phyloP scores from a whole-genome alignment of 1,140 invertebrate genomes.

The Heterodera carotae region DNA sequence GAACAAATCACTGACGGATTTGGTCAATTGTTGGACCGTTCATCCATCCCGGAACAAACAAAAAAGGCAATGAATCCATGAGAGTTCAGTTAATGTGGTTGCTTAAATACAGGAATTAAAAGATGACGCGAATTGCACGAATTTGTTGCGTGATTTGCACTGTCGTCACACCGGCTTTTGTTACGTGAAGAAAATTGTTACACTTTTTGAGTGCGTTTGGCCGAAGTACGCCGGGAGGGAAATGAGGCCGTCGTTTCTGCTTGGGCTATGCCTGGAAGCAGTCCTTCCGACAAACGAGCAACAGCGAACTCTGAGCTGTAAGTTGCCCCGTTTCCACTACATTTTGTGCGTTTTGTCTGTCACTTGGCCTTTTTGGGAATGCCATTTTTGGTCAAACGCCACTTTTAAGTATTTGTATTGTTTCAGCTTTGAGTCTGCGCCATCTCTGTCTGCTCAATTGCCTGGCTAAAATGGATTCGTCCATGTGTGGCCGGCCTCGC shows the following conservation, averaged over 20 bases:
- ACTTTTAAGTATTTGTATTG: too few species aligned
- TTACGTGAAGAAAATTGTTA: slow-evolving; percentile 28
- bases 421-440: slow-evolving; percentile 16
- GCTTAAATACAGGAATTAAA: background rate
- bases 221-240: background rate
- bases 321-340: background rate
- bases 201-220: background rate
- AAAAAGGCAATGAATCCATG: background rate
- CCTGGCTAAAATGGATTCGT: slow-evolving; percentile 7
- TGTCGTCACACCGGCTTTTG: background rate
- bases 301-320: slow-evolving; percentile 4
- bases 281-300: slow-evolving; percentile 1
- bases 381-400: too few species aligned
- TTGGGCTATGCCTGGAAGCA: slow-evolving; percentile 6
- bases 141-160: slow-evolving; percentile 3
- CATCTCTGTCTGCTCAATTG: slow-evolving; percentile 24
- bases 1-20: slow-evolving; percentile 10
- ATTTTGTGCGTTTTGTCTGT: too few species aligned
- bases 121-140: background rate
- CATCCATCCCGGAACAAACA: background rate
- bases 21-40: slow-evolving; percentile 3
- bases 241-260: background rate
- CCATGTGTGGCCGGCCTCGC: background rate
- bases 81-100: background rate
- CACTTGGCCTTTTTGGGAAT: too few species aligned